Evolutionary conservation across 2,888 invertebrate species (phyloP).

Genomic region (Andricus curvator): DNA sequence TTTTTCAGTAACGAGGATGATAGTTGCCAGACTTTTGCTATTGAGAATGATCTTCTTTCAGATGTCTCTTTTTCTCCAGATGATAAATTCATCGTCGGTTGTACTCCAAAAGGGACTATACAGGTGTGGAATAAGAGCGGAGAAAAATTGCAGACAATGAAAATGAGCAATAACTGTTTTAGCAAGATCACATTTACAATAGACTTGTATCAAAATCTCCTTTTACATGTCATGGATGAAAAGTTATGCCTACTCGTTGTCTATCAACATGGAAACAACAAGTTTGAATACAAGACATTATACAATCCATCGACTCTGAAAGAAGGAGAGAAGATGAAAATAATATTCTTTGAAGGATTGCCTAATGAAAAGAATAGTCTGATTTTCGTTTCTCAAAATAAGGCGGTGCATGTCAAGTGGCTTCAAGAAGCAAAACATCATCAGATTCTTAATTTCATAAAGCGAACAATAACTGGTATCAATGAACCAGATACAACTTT

Average conservation of each 20-base stretch:
- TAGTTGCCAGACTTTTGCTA: constrained; percentile 61
- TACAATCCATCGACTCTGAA: constrained; percentile 63
- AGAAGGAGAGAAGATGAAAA: constrained; percentile 50
- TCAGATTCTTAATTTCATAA: constrained; percentile 63
- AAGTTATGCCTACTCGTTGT: constrained; percentile 56
- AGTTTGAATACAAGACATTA: constrained; percentile 60
- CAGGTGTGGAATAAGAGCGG: constrained; percentile 57
- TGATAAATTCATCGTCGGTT: constrained; percentile 67
- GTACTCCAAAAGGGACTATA: constrained; percentile 66
- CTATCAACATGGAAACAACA: constrained; percentile 59
- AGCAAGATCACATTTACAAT: constrained; percentile 57
- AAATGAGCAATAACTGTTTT: constrained; percentile 23
- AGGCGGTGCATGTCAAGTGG: constrained; percentile 67
- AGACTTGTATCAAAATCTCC: constrained; percentile 43
- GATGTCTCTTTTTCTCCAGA: constrained; percentile 67
- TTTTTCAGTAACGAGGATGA: constrained; percentile 64
- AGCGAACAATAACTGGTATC: constrained; percentile 59
- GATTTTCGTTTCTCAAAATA: constrained; percentile 69
- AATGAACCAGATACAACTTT: constrained; percentile 63
- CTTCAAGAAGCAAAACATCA: constrained; percentile 43
- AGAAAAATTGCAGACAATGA: not conserved
- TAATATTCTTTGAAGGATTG: constrained; percentile 65
- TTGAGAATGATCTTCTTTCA: constrained; percentile 62
- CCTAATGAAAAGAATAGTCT: constrained; percentile 59
- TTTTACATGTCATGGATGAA: constrained; percentile 66